Evolutionary conservation across 2,797 vertebrate species (phyloP), one percentile per base, ranked within the genome.

Genomic region (Setipinna tenuifilis): DNA sequence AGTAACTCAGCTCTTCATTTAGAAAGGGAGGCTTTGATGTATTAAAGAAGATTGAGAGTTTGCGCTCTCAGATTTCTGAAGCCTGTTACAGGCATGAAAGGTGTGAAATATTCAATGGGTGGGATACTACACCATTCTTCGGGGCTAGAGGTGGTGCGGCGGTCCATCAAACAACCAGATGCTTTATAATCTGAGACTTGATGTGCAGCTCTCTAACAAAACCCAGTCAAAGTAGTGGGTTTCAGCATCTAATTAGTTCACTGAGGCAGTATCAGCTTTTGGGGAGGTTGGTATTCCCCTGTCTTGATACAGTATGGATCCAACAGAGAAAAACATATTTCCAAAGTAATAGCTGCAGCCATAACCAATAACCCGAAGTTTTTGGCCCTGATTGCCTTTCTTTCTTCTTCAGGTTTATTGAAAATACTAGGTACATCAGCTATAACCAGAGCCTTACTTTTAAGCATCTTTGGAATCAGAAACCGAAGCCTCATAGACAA

Each of bases 81-180:
- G 75, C 78, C 59, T 23, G 54, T 11, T 80, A 28, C 82, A 85
- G 75, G 54, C 87, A 86, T 90, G 86, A 87, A 81, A 58, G 71
- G 88, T 50, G 81, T 90, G 89, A 88, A 92, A 91, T 87, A 90
- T 91, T 91, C 83, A 91, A 87, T 58, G 62, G 84, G 57, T 89
- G 89, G 90, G 89, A 90, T 85, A 78, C 83, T 82, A 82, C 85
- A 82, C 81, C 25, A 46, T 87, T 88, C 85, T 59, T 62, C 54
- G 68, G 50, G 83, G 59, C 86, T 85, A 82, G 59, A 84, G 85
- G 75, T 59, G 86, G 83, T 80, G 83, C 85, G 75, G 88, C 87
- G 88, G 86, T 31, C 85, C 85, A 81, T 85, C 88, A 83, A 87
- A 87, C 86, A 90, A 89, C 86, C 84, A 86, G 85, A 54, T 82